phyloP scores from a whole-genome alignment of 2,888 invertebrate genomes.

The Eilema caniola region DNA sequence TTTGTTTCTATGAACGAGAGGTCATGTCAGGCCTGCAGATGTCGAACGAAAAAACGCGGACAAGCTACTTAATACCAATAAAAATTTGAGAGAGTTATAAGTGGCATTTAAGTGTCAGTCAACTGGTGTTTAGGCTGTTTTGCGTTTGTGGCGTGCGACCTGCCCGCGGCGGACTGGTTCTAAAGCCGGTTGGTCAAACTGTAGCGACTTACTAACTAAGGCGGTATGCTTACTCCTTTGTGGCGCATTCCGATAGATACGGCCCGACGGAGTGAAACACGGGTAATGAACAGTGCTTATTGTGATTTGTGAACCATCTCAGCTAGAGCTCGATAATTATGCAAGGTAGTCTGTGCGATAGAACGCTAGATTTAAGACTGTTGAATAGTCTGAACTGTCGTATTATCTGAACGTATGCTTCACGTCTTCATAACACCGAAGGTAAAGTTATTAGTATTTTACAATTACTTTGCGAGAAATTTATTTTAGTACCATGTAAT shows the following conservation, averaged over 20 bases:
- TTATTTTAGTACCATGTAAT: neutral
- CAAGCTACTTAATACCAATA: conserved; percentile 81
- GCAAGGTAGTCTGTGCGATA: conserved; percentile 47
- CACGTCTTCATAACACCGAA: neutral
- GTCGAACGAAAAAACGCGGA: conserved; percentile 64
- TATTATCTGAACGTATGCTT: neutral
- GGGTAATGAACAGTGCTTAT: conserved; percentile 84
- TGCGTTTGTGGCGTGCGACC: conserved; percentile 51
- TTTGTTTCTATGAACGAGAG: conserved; percentile 54
- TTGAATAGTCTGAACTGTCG: neutral
- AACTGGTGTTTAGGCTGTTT: conserved; percentile 79
- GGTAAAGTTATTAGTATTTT: neutral
- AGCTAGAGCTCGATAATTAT: conserved; percentile 65
- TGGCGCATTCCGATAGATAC: conserved; percentile 85
- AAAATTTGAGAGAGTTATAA: conserved; percentile 81
- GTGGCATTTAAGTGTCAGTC: conserved; percentile 86
- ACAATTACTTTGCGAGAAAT: neutral
- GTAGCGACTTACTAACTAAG: conserved; percentile 80
- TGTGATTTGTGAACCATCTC: conserved; percentile 81
- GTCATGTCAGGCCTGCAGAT: conserved; percentile 60
- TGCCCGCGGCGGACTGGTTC: conserved; percentile 71
- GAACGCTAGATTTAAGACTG: conserved; percentile 55
- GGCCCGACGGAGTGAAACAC: conserved; percentile 76
- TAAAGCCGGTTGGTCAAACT: conserved; percentile 82
- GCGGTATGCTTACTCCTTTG: conserved; percentile 79